Conservation (phyloP, 1,140 invertebrate species). For the Centruroides sculpturatus region DNA sequence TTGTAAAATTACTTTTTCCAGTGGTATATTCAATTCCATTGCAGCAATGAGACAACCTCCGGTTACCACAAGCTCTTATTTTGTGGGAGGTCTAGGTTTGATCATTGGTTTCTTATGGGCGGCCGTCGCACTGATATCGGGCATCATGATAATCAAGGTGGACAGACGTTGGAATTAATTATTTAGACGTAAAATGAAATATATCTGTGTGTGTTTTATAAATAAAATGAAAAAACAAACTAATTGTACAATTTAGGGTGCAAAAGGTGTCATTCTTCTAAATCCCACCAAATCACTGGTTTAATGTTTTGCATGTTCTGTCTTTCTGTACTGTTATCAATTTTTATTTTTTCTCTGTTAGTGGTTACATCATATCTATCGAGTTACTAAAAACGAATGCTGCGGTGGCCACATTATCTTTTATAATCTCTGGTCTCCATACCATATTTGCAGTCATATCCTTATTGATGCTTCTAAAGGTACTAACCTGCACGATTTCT, state of each 20-base stretch:
- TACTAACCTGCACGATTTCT: background rate
- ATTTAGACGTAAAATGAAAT: too few relatives aligned
- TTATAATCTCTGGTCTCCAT: constrained; percentile 10
- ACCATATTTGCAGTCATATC: constrained; percentile 22
- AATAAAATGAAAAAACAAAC: too few relatives aligned
- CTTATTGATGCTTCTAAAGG: constrained; percentile 25
- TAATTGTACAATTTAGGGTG: too few relatives aligned
- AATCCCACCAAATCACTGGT: too few relatives aligned
- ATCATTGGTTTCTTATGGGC: constrained; percentile 3
- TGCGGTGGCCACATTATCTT: constrained; percentile 5
- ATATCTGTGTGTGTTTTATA: too few relatives aligned
- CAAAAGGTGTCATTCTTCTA: too few relatives aligned
- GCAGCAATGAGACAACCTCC: background rate
- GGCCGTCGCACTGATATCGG: background rate
- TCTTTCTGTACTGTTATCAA: too few relatives aligned
- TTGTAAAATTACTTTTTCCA: background rate
- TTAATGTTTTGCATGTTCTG: too few relatives aligned
- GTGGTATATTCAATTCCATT: constrained; percentile 2
- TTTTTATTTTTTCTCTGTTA: constrained; percentile 31
- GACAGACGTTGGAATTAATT: constrained; percentile 10
- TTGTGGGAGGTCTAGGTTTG: background rate
- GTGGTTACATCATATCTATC: constrained; percentile 60
- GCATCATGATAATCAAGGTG: background rate
- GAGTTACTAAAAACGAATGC: constrained; percentile 4
- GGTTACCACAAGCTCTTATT: background rate